Evolutionary conservation across 2,797 vertebrate genomes (phyloP).

Genomic region (Microctenopoma lineatum): DNA sequence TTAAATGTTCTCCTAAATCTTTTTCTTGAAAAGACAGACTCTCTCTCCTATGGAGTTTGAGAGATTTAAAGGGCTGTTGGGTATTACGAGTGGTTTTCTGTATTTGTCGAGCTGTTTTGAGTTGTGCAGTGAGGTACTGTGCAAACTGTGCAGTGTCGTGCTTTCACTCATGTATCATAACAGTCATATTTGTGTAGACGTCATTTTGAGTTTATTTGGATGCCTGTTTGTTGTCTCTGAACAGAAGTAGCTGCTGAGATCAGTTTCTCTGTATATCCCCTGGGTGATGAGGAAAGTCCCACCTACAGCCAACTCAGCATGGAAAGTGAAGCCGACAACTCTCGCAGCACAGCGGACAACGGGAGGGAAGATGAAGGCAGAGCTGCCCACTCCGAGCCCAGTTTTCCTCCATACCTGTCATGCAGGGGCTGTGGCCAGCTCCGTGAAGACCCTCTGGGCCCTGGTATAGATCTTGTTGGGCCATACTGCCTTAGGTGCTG

Average conservation of each 20-base stretch:
- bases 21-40: neutral
- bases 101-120: neutral
- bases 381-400: constrained; percentile 63
- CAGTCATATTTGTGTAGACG: neutral
- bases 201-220: neutral
- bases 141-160: constrained; percentile 6
- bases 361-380: constrained; percentile 75
- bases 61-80: neutral
- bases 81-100: neutral
- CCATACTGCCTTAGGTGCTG: constrained; percentile 84
- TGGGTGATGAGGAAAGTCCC: constrained; percentile 91
- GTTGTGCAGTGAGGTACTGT: neutral
- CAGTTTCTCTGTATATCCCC: constrained; percentile 87
- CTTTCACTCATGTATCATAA: neutral
- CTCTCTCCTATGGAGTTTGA: neutral
- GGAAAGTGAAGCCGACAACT: constrained; percentile 90
- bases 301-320: constrained; percentile 89
- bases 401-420: constrained; percentile 82
- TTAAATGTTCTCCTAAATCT: constrained; percentile 5
- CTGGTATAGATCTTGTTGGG: constrained; percentile 85
- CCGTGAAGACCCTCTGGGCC: constrained; percentile 83
- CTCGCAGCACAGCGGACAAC: constrained; percentile 68
- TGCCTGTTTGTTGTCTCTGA: constrained; percentile 42
- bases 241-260: constrained; percentile 91
- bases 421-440: constrained; percentile 90